Evolutionary conservation across 2,797 vertebrate genomes (phyloP), one percentile per base, ranked within the genome.

Genomic region (Vultur gryphus): DNA sequence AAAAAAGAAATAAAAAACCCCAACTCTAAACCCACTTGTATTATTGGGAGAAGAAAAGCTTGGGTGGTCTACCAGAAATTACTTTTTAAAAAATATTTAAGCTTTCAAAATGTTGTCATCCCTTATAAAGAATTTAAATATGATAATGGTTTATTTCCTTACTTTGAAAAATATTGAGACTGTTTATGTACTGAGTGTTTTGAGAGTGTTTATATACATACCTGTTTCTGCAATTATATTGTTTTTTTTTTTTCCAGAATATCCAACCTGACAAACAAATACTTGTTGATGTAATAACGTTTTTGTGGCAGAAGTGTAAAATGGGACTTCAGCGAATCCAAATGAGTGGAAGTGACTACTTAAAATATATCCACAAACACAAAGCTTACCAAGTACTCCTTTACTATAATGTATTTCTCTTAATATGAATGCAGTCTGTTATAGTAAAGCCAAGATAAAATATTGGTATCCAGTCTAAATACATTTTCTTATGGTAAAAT

Each of bases 301-400:
- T 98, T 96, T 95, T 99, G 48, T 99, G 99, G 99, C 96, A 97
- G 84, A 99, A 98, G 75, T 98, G 99, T 90, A 99, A 99, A 96
- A 24, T 19, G 2, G 98, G 97, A 79, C 95, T 99, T 93, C 98
- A 98, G 86, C 97, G 24, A 83, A 95, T 98, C 78, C 97, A 98
- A 57, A 89, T 51, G 21, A 97, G 90, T 93, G 97, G 96, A 88
- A 89, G 58, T 81, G 97, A 98, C 79, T 98, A 93, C 57, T 79
- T 95, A 81, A 97, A 97, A 65, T 96, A 96, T 65, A 80, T 95
- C 35, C 94, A 97, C 75, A 98, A 97, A 95, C 91, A 98, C 46
- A 97, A 98, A 86, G 94, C 97, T 89, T 97, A 97, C 67, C 98
- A 99, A 98, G 99, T 99, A 97, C 43, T 95, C 43, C 16, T 78